Conservation (phyloP, 1,140 invertebrate genomes). For the Chionoecetes opilio region DNA sequence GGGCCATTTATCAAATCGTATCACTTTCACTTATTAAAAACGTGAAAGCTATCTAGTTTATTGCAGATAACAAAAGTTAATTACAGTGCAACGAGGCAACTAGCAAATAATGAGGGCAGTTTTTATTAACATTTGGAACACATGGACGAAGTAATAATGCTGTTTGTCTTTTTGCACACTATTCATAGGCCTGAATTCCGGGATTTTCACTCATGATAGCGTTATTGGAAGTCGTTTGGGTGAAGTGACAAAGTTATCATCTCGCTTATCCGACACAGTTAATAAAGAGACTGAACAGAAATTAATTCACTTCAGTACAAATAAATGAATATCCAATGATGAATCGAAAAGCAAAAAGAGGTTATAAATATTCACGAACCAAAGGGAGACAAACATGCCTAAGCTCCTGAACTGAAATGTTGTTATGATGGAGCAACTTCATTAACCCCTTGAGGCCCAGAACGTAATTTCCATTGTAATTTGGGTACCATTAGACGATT, state of each 20-base stretch:
- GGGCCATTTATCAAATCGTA: background rate
- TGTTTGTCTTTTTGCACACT: background rate
- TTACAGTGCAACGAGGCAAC: conserved; percentile 1
- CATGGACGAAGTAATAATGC: background rate
- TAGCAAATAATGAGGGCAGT: background rate
- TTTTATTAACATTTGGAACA: conserved; percentile 7
- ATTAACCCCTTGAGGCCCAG: too few relatives aligned
- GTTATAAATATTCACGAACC: too few relatives aligned
- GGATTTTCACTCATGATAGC: background rate
- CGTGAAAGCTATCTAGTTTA: background rate
- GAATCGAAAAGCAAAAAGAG: too few relatives aligned
- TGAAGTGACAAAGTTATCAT: background rate
- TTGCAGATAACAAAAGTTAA: background rate
- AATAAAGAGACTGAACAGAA: too few relatives aligned
- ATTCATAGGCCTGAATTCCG: background rate
- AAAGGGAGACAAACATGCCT: too few relatives aligned
- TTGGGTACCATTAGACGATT: too few relatives aligned
- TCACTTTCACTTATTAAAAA: background rate
- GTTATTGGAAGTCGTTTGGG: background rate
- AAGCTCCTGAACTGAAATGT: too few relatives aligned
- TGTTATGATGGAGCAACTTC: too few relatives aligned
- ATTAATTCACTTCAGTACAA: too few relatives aligned
- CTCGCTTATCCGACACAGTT: background rate
- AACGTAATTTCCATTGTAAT: too few relatives aligned
- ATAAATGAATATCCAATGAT: too few relatives aligned